Conservation (phyloP, 2,797 vertebrate species). For the Pempheris klunzingeri region DNA sequence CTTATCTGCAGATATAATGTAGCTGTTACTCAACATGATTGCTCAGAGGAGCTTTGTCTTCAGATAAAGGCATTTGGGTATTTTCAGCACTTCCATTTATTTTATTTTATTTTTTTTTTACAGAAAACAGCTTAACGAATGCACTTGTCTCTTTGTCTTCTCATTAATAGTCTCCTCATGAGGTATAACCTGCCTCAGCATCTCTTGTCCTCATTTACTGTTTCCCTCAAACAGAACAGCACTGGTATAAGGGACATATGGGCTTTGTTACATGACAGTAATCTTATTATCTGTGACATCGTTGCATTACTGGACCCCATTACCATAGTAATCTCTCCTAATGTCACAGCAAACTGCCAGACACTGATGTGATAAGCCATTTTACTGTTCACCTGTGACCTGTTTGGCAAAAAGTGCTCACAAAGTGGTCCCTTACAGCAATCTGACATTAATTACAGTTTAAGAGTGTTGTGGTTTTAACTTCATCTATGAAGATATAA, state of each 20-base stretch:
- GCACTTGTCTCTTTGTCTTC: neutral
- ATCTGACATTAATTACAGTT: neutral
- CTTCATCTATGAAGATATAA: neutral
- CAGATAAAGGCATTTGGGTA: neutral
- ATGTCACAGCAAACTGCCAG: slow-evolving; percentile 34
- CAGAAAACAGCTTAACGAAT: neutral
- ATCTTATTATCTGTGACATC: slow-evolving; percentile 59
- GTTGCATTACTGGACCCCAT: slow-evolving; percentile 61
- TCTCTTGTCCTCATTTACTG: slow-evolving; percentile 35
- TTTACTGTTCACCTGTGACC: slow-evolving; percentile 30
- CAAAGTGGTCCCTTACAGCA: slow-evolving; percentile 8
- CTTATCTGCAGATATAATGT: slow-evolving; percentile 19
- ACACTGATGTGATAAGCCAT: slow-evolving; percentile 7
- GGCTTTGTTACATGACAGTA: slow-evolving; percentile 46
- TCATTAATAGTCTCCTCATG: slow-evolving; percentile 47
- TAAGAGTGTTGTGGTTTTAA: neutral
- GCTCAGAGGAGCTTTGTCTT: neutral
- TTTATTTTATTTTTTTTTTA: neutral
- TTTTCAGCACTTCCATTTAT: neutral
- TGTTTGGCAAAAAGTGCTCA: slow-evolving; percentile 28
- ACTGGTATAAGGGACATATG: slow-evolving; percentile 35
- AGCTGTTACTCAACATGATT: neutral
- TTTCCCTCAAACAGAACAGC: slow-evolving; percentile 5
- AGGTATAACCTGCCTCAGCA: slow-evolving; percentile 20
- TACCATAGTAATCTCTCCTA: slow-evolving; percentile 54